Base-by-base conservation (phyloP, 2,797 vertebrate species). In the Oreochromis mossambicus region DNA sequence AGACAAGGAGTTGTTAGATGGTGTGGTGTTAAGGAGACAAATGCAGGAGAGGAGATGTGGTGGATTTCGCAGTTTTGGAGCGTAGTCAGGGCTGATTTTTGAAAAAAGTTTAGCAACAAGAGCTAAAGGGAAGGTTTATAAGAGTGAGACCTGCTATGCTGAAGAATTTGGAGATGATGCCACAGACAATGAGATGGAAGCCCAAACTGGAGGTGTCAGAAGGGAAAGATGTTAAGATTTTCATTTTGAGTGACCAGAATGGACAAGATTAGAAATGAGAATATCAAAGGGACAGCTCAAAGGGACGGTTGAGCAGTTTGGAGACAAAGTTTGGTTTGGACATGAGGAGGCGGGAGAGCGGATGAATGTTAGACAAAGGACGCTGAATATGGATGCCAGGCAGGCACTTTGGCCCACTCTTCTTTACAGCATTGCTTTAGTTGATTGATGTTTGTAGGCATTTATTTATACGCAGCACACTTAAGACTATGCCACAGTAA, bases 61-160 rank as follows among this genome's bases (percentile, higher is more conserved):
- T n/a, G 32, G 58, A 63, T 63, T 36, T 63, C 0, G 0, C 2
- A 0, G 1, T n/a, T 63, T 63, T 3, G 32, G 32, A 36, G 32
- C 32, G 12, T 63, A 63, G 58, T 36, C 58, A n/a, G 58, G 36
- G 36, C 8, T 38, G 36, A 36, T 63, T 63, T n/a, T 63, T 36
- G 10, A n/a, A 38, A 38, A 38, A 38, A 2, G 8, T 38, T 9
- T 9, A 38, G 36, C 36, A 38, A 38, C 36, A 38, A 4, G 4
- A 38, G 9, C 36, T 38, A 38, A 63, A 36, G 58, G 17, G 58
- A 61, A 61, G 58, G 32, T 63, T 36, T 63, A 36, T 34, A 63
- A n/a, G 32, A 17, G 0, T 11, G 56, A 61, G 32, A 61, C 56
- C 56, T 61, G 58, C 58, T 63, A 32, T 63, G 58, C 1, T 63